These are phyloP conservation scores for Helogale parvula DNA, from an alignment of 2,113 vertebrate species.

Conservation along the genomic window DNA sequence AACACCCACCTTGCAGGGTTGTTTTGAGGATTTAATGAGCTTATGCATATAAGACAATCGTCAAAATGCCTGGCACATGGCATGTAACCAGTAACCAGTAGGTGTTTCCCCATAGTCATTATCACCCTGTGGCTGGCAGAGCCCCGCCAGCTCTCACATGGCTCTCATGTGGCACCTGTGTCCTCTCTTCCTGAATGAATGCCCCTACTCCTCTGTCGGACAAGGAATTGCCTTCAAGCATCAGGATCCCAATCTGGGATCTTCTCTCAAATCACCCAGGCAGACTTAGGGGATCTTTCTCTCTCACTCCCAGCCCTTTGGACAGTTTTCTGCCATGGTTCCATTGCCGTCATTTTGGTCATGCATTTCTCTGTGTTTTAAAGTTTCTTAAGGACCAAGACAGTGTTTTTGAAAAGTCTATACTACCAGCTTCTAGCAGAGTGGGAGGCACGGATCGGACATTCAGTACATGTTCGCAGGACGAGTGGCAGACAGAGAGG, in stretches of 20 bases:
- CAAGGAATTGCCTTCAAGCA: not conserved
- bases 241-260: not conserved
- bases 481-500: not conserved
- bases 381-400: not conserved
- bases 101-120: not conserved
- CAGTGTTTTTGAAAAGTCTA: not conserved
- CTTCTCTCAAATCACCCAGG: not conserved
- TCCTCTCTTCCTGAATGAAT: not conserved
- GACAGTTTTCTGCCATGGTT: no score
- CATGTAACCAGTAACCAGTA: accelerated
- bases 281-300: not conserved
- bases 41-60: not conserved
- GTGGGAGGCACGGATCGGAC: not conserved
- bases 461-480: not conserved
- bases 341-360: not conserved
- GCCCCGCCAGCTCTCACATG: not conserved
- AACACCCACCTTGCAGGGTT: not conserved
- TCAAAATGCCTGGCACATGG: not conserved
- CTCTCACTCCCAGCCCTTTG: not conserved
- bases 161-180: not conserved
- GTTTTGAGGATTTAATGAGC: not conserved
- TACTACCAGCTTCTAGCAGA: not conserved
- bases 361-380: not conserved
- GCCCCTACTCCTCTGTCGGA: not conserved
- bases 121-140: not conserved